A percentile compares a stretch with the other conserved stretches of the same genome.
These are phyloP conservation scores for Pogonus chalceus DNA, from an alignment of 1,140 invertebrate species.

Conservation along the genomic window DNA sequence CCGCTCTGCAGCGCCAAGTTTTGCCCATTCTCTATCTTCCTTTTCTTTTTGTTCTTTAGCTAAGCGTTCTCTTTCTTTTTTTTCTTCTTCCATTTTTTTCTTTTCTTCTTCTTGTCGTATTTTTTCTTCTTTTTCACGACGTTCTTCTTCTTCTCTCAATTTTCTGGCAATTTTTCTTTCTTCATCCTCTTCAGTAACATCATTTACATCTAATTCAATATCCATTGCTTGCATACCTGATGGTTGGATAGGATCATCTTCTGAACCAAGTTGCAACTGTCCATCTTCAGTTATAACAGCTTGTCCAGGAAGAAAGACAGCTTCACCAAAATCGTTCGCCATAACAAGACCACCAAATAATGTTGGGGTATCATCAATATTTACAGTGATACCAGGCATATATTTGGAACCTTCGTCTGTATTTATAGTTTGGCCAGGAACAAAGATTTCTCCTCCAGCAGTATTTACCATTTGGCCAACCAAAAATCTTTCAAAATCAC, in stretches of 20 bases:
- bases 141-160: conserved; percentile 4
- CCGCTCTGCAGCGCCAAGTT: conserved; percentile 1
- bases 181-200: conserved; percentile 14
- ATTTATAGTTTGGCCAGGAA: conserved; percentile 62
- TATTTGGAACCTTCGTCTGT: conserved; percentile 55
- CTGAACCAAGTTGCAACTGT: conserved; percentile 38
- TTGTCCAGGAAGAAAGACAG: conserved; percentile 49
- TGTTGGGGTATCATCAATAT: conserved; percentile 51
- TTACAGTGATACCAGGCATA: conserved; percentile 61
- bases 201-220: conserved; percentile 2
- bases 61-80: conserved; percentile 9
- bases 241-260: conserved; percentile 26
- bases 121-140: conserved; percentile 11
- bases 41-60: conserved; percentile 11
- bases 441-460: conserved; percentile 53
- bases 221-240: conserved; percentile 5
- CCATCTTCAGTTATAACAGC: conserved; percentile 41
- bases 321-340: conserved; percentile 27
- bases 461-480: conserved; percentile 60
- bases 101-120: conserved; percentile 14
- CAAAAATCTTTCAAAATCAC: conserved; percentile 40
- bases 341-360: conserved; percentile 47
- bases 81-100: conserved; percentile 16
- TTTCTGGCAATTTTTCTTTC: conserved; percentile 10
- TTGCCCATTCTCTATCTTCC: neutral